Conservation (phyloP, 1,140 invertebrate species). For the Leptonema lineaticorne region DNA sequence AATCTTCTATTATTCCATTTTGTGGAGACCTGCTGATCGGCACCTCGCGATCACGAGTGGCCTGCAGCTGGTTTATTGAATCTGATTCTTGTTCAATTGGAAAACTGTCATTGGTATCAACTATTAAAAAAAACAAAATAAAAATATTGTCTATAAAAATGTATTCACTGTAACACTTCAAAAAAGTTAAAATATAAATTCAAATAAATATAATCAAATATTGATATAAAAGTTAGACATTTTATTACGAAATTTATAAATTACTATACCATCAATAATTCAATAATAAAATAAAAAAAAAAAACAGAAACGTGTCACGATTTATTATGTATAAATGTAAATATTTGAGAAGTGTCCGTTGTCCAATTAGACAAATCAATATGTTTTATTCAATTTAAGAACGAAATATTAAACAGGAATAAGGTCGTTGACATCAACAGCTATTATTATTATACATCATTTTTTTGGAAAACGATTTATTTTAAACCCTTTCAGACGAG, state of each 20-base stretch:
- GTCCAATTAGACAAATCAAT: neutral
- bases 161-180: neutral
- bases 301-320: no score
- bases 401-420: neutral
- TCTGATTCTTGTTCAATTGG: constrained; percentile 5
- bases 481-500: no score
- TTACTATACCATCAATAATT: no score
- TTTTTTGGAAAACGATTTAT: no score
- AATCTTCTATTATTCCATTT: neutral
- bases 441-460: no score
- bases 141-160: neutral
- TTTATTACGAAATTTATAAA: no score
- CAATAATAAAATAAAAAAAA: no score
- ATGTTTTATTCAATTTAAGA: neutral
- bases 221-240: no score
- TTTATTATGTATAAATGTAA: no score
- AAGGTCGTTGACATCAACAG: neutral
- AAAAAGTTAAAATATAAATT: no score
- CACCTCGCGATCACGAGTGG: constrained; percentile 26
- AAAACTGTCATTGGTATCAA: constrained; percentile 8
- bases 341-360: no score
- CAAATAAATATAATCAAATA: no score
- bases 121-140: neutral
- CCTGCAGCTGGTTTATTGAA: neutral
- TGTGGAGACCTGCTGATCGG: constrained; percentile 13